Evolutionary conservation across 2,113 vertebrate genomes (phyloP), one percentile per base, ranked within the genome.

Genomic region (Cyprinus carpio): DNA sequence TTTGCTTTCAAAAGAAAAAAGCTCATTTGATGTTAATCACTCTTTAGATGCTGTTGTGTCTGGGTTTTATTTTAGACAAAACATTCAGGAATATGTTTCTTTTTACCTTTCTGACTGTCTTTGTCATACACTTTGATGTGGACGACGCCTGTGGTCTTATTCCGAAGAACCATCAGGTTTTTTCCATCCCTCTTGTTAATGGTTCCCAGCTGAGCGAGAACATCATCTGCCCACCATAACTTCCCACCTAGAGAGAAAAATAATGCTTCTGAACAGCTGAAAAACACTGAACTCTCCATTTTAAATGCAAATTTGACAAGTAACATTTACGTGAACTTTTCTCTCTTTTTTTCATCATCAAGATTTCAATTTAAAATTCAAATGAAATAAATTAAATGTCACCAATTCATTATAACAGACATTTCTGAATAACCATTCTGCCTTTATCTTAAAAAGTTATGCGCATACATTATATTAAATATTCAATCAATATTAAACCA

Each of bases 151-250:
- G 95, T 92, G 29, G 96, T 97, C 91, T 96, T 96, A 82, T 95
- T 96, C 67, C 96, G 40, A 13, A 96, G 90, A 25, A 96, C 93
- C 2, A 90, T 91, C 37, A 93, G 91, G 62, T 95, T 96, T 81
- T 93, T 93, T 81, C 96, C 96, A 84, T 96, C 96, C 88, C 89
- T 94, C 92, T 97, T 97, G 88, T 91, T 96, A 78, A 96, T 94
- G 10, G 95, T 97, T 49, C 96, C 96, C 0, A 97, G 87, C 91
- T 95, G 96, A 81, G 94, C 95, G 81, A 94, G 92, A 37, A 94
- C 95, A 90, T 97, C 96, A 81, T 97, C 96, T 54, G 96, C 96
- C 96, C 96, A 97, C 96, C 96, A 97, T 23, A 97, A 89, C 74
- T 96, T 96, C 85, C 94, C 95, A 91, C 96, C 96, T 97, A 89